These are phyloP conservation scores for Eulimnadia texana DNA, from an alignment of 1,140 invertebrate species.

Conservation along the genomic window DNA sequence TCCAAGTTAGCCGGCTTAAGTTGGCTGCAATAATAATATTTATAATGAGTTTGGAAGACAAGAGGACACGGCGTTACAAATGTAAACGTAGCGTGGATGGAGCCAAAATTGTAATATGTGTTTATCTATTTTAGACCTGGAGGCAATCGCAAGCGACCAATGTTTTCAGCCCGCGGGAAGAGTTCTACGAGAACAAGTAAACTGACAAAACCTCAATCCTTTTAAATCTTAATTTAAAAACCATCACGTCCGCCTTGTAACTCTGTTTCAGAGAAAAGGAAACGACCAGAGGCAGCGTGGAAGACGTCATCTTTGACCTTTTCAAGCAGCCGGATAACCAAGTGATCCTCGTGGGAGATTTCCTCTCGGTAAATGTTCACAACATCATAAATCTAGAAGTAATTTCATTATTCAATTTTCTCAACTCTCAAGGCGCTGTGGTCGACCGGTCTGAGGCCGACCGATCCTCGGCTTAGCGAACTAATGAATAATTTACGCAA, in stretches of 20 bases:
- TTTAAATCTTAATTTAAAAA: too few species aligned
- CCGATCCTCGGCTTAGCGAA: constrained; percentile 69
- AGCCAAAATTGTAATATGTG: not conserved
- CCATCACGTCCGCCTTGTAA: too few species aligned
- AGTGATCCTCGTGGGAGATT: constrained; percentile 28
- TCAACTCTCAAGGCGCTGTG: constrained; percentile 48
- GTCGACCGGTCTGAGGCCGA: constrained; percentile 69
- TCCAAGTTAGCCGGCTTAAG: too few species aligned
- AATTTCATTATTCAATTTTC: not conserved
- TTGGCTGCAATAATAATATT: too few species aligned
- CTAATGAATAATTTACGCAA: constrained; percentile 66
- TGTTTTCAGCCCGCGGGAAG: not conserved
- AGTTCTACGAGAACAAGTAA: not conserved
- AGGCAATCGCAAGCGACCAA: not conserved
- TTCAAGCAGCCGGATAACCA: constrained; percentile 69
- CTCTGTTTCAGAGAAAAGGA: constrained; percentile 15
- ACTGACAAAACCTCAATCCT: not conserved
- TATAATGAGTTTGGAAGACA: too few species aligned
- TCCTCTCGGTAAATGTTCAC: constrained; percentile 24
- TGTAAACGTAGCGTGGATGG: too few species aligned
- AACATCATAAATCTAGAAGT: not conserved
- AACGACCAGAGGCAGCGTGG: constrained; percentile 39
- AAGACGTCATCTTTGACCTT: constrained; percentile 80
- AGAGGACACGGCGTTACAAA: too few species aligned
- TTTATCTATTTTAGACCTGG: not conserved